These are phyloP conservation scores for Vulpes vulpes DNA, from an alignment of 2,113 vertebrate species.

Conservation along the genomic window DNA sequence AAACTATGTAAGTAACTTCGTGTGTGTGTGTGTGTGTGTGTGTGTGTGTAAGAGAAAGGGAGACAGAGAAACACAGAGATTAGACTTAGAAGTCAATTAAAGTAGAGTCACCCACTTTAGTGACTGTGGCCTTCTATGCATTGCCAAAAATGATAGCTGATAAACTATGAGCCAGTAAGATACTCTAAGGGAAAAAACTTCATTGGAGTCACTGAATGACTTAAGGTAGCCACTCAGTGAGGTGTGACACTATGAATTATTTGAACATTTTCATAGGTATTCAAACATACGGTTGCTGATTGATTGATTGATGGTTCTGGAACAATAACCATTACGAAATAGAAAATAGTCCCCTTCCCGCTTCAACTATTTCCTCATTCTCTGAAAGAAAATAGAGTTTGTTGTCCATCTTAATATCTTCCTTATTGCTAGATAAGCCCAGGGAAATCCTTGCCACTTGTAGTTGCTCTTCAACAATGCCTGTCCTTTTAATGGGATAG, in stretches of 20 bases:
- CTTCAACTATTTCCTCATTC: background rate
- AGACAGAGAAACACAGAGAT: background rate
- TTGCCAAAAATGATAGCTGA: background rate
- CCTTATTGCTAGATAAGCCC: background rate
- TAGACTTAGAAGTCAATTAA: background rate
- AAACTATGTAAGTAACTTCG: background rate
- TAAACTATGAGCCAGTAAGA: background rate
- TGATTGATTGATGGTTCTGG: background rate
- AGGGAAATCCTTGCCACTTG: background rate
- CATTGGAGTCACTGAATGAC: background rate
- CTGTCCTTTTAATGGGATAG: background rate
- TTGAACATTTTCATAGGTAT: background rate
- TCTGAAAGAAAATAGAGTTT: background rate
- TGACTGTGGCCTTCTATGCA: background rate
- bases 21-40: background rate
- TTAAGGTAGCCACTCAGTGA: background rate
- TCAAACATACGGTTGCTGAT: constrained; percentile 1
- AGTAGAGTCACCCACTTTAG: background rate
- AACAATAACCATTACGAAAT: constrained; percentile 9
- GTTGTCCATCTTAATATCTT: background rate
- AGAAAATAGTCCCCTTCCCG: constrained; percentile 27
- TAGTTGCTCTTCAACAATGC: background rate
- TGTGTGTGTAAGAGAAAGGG: background rate
- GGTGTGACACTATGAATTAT: background rate
- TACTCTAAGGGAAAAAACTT: background rate